These are phyloP conservation scores for Podiceps cristatus DNA, from an alignment of 2,113 vertebrate genomes.

Conservation along the genomic window DNA sequence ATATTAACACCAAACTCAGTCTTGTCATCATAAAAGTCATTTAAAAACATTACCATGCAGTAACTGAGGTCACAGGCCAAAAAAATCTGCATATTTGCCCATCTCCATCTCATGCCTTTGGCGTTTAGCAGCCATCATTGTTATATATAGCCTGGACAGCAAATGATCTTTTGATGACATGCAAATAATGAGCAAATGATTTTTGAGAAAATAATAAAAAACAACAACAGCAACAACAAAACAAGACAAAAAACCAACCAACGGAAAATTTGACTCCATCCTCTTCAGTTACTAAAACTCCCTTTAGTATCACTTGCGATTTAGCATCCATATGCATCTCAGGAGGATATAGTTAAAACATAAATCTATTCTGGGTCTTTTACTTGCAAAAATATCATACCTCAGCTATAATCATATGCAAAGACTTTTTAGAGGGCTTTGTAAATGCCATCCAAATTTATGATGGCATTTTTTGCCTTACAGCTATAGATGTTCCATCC, in stretches of 20 bases:
- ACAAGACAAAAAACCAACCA: too few species aligned
- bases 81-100: slow-evolving; percentile 63
- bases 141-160: slow-evolving; percentile 9
- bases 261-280: neutral
- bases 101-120: slow-evolving; percentile 53
- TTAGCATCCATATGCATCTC: slow-evolving; percentile 69
- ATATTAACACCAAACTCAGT: slow-evolving; percentile 56
- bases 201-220: neutral
- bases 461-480: slow-evolving; percentile 70
- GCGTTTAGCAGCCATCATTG: neutral
- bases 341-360: slow-evolving; percentile 63
- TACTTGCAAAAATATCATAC: slow-evolving; percentile 72
- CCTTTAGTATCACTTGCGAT: slow-evolving; percentile 60
- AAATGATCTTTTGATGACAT: slow-evolving; percentile 7
- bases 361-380: slow-evolving; percentile 71
- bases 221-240: neutral
- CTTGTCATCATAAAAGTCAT: slow-evolving; percentile 66
- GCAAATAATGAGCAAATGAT: slow-evolving; percentile 22
- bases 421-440: slow-evolving; percentile 72
- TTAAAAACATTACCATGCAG: slow-evolving; percentile 57
- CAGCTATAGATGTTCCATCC: slow-evolving; percentile 64
- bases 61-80: slow-evolving; percentile 59
- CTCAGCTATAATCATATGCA: slow-evolving; percentile 71
- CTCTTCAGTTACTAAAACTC: slow-evolving; percentile 39
- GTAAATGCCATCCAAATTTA: slow-evolving; percentile 76